Percentiles rank a stretch among this genome's conserved stretches.
Conservation (phyloP, 2,888 invertebrate genomes). For the Lochmaea capreae region DNA sequence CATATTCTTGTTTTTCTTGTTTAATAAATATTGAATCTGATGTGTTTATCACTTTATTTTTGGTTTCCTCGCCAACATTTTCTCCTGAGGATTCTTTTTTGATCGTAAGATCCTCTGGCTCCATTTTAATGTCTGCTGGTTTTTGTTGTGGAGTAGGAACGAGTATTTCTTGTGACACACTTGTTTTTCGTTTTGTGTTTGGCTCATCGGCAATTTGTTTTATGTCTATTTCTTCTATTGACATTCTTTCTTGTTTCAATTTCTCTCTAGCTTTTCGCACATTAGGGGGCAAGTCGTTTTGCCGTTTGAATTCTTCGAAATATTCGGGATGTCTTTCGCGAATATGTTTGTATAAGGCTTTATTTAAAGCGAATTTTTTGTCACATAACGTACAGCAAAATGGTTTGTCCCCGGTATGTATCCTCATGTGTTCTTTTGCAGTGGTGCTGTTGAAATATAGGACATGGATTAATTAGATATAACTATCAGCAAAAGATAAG, state of each 20-base stretch:
- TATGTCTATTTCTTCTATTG: slow-evolving; percentile 28
- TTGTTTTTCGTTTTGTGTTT: neutral
- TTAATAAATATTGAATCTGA: slow-evolving; percentile 16
- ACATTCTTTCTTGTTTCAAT: slow-evolving; percentile 37
- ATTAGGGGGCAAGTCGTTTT: slow-evolving; percentile 49
- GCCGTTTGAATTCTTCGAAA: slow-evolving; percentile 54
- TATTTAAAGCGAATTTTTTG: slow-evolving; percentile 57
- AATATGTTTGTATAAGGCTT: slow-evolving; percentile 59
- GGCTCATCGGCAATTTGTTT: neutral
- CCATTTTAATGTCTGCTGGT: neutral
- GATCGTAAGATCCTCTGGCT: slow-evolving; percentile 11
- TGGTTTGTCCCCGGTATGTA: slow-evolving; percentile 60
- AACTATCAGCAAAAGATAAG: too few species aligned
- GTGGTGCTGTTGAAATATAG: slow-evolving; percentile 54
- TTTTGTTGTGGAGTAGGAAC: neutral
- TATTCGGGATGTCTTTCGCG: slow-evolving; percentile 57
- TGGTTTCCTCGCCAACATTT: neutral
- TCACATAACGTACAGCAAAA: slow-evolving; percentile 57
- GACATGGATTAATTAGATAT: slow-evolving; percentile 1
- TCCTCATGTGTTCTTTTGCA: slow-evolving; percentile 58
- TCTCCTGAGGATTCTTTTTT: neutral
- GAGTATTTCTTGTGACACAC: neutral
- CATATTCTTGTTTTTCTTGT: slow-evolving; percentile 26
- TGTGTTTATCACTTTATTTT: neutral
- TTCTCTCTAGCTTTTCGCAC: slow-evolving; percentile 48